These are phyloP conservation scores for Drosophila histrio DNA, from an alignment of 2,888 invertebrate species.

Conservation along the genomic window DNA sequence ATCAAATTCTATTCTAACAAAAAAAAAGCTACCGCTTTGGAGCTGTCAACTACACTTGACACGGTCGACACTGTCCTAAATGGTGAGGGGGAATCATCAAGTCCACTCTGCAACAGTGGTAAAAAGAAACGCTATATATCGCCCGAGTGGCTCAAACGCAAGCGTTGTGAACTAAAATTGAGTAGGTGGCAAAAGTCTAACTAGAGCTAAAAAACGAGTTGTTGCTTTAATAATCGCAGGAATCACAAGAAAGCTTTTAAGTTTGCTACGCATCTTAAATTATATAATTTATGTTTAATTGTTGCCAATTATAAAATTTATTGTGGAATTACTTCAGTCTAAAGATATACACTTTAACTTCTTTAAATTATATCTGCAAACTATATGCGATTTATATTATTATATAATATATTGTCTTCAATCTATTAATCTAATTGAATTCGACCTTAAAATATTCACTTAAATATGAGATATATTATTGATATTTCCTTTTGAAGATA, in stretches of 20 bases:
- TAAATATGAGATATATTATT: too few relatives aligned
- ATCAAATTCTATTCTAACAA: slow-evolving; percentile 11
- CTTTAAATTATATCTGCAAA: too few relatives aligned
- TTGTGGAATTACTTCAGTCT: neutral
- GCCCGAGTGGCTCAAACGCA: slow-evolving; percentile 83
- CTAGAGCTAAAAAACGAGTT: neutral
- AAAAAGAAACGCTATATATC: slow-evolving; percentile 83
- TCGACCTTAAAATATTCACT: too few relatives aligned
- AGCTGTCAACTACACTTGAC: slow-evolving; percentile 57
- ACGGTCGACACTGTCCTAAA: slow-evolving; percentile 19
- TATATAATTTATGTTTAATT: neutral
- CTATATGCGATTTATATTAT: too few relatives aligned
- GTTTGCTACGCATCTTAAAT: neutral
- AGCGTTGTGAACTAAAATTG: slow-evolving; percentile 82
- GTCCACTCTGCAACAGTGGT: slow-evolving; percentile 57
- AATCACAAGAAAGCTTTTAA: neutral
- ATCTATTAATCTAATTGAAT: too few relatives aligned
- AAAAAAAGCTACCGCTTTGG: slow-evolving; percentile 61
- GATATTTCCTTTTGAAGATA: too few relatives aligned
- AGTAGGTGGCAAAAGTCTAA: slow-evolving; percentile 66
- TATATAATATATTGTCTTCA: too few relatives aligned
- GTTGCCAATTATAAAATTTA: neutral
- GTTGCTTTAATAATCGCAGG: neutral
- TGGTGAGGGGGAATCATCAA: slow-evolving; percentile 7
- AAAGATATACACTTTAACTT: neutral